Evolutionary conservation across 2,797 vertebrate genomes (phyloP), one percentile per base, ranked within the genome.

Genomic region (Hipposideros larvatus): DNA sequence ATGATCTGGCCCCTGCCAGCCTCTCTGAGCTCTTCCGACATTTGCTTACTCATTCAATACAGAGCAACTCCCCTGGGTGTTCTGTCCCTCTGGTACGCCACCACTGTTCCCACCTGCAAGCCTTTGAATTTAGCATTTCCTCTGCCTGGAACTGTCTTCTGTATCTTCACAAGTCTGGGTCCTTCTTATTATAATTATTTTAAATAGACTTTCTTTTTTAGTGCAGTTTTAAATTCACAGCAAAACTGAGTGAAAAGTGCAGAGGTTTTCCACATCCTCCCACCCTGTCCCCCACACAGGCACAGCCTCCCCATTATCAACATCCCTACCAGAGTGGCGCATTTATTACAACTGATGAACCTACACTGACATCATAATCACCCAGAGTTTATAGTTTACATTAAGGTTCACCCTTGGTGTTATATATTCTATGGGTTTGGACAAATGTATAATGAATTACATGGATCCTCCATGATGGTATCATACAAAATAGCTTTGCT

Each of bases 181-280:
- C 70, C 14, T 93, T 91, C 61, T 93, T n/a, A 48, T 46, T 70
- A 51, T 79, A 53, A 55, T 82, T 82, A 91, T 91, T 48, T 59
- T 63, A 68, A 78, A 68, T 70, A 46, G 8, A 55, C 37, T 85
- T 91, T n/a, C 63, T 77, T 59, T 77, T 79, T 24, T 46, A 82
- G 43, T 68, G 68, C 13, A n/a, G 28, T 65, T 85, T 93, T 85
- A 46, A 55, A 21, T 83, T 87, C 51, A 79, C 41, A 46, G 48
- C 9, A 73, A 94, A 82, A 73, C 34, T 53, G 21, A 86, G 3
- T 19, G 16, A 53, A 59, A 75, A 63, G 48, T 53, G 28, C 28
- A 26, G 71, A 82, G 24, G 46, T 41, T 74, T 87, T n/a, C 21
- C 55, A 51, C 18, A 74, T 24, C n/a, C 31, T 16, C 63, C 34